These are phyloP conservation scores for Drosophila merina DNA, from an alignment of 2,888 invertebrate genomes.

Conservation along the genomic window DNA sequence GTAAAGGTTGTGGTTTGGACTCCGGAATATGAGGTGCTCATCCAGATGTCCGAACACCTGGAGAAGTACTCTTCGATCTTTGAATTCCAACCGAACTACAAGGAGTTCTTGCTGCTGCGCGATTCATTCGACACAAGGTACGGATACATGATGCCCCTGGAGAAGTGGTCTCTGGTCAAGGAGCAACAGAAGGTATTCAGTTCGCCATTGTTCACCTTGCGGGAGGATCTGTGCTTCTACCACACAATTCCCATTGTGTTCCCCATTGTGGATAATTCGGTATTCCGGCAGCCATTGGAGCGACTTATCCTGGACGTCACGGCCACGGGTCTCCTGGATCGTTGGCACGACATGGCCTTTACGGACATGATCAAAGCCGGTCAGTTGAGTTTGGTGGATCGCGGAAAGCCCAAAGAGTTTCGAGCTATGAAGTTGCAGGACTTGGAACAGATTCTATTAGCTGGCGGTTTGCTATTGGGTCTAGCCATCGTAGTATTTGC, in stretches of 20 bases:
- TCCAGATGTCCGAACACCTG: conserved; percentile 6
- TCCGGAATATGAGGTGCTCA: conserved; percentile 49
- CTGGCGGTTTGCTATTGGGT: conserved; percentile 7
- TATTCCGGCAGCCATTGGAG: conserved; percentile 40
- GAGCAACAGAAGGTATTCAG: conserved; percentile 47
- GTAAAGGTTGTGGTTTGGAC: conserved; percentile 51
- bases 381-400: conserved; percentile 26
- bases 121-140: conserved; percentile 36
- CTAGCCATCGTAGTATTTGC: conserved; percentile 40
- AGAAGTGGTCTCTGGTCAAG: conserved; percentile 46
- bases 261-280: conserved; percentile 28
- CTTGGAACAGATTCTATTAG: conserved; percentile 10
- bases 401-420: conserved; percentile 28
- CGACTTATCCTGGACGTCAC: conserved; percentile 44
- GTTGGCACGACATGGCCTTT: conserved; percentile 49
- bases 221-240: conserved; percentile 33
- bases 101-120: conserved; percentile 24
- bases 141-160: conserved; percentile 45
- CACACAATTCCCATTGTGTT: conserved; percentile 38
- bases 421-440: conserved; percentile 38
- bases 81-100: conserved; percentile 14
- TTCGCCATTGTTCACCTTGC: conserved; percentile 43
- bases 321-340: conserved; percentile 41
- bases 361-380: conserved; percentile 51
- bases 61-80: conserved; percentile 23